Conservation (phyloP, 2,113 vertebrate genomes). For the Columbina picui region DNA sequence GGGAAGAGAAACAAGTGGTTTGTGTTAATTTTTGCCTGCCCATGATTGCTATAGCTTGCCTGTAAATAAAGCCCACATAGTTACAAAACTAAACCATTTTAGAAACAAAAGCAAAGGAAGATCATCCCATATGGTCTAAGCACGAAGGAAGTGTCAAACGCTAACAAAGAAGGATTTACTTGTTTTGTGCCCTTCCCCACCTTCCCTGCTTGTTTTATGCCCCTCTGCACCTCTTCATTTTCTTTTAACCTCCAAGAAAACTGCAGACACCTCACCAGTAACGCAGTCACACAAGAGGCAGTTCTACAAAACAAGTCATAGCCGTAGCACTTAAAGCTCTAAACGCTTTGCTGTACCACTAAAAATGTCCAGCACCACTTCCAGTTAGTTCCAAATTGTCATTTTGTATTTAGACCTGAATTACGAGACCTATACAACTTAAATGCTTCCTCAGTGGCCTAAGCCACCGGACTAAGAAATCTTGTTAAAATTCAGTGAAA, state of each 20-base stretch:
- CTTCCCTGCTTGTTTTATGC: not conserved
- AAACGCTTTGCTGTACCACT: not conserved
- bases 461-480: not conserved
- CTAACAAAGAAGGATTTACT: not conserved
- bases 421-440: fast-evolving
- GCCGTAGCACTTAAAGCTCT: not conserved
- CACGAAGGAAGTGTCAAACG: not conserved
- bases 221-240: not conserved
- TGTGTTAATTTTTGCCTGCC: not conserved
- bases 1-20: not conserved
- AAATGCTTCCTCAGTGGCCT: not conserved
- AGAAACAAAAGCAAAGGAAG: constrained; percentile 3
- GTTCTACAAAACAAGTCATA: not conserved
- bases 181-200: not conserved
- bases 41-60: not conserved
- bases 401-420: not conserved
- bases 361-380: not conserved
- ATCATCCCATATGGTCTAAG: not conserved
- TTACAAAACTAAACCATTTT: not conserved
- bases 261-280: not conserved
- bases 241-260: not conserved
- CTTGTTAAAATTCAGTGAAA: not conserved
- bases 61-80: constrained; percentile 7
- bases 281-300: not conserved
- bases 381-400: not conserved